Conservation (phyloP, 2,113 vertebrate species). For the Orientallactaga bullata region DNA sequence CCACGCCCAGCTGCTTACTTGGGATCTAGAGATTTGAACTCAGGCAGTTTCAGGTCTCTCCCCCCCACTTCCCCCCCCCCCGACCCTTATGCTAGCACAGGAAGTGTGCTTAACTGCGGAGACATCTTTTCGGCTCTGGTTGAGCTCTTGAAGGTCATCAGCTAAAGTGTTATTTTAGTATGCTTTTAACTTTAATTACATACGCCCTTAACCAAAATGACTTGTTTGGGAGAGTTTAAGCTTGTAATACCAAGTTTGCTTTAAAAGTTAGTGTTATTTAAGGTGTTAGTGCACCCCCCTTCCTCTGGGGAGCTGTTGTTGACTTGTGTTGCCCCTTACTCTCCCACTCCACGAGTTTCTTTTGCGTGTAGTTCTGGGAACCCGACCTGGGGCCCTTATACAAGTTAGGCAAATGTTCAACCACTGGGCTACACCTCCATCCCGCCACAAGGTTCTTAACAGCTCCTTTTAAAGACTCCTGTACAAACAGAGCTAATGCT, state of each 20-base stretch:
- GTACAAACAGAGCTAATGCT: not conserved
- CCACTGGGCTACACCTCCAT: not conserved
- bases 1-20: no score
- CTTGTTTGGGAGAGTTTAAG: slow-evolving; percentile 72
- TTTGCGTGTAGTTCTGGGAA: not conserved
- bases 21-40: no score
- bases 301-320: slow-evolving; percentile 1
- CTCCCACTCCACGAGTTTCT: not conserved
- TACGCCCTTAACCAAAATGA: slow-evolving; percentile 42
- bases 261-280: slow-evolving; percentile 37
- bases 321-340: not conserved
- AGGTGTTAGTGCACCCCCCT: not conserved
- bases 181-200: slow-evolving; percentile 78
- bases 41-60: no score
- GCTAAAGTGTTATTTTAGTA: slow-evolving; percentile 69
- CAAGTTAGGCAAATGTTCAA: not conserved
- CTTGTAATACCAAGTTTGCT: slow-evolving; percentile 61
- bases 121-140: not conserved
- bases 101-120: no score
- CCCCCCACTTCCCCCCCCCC: no score
- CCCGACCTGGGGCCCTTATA: not conserved
- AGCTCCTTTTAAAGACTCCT: not conserved
- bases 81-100: no score
- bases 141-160: slow-evolving; percentile 65
- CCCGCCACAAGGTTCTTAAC: not conserved